Evolutionary conservation across 2,113 vertebrate species (phyloP).

Genomic region (Gavialis gangeticus): DNA sequence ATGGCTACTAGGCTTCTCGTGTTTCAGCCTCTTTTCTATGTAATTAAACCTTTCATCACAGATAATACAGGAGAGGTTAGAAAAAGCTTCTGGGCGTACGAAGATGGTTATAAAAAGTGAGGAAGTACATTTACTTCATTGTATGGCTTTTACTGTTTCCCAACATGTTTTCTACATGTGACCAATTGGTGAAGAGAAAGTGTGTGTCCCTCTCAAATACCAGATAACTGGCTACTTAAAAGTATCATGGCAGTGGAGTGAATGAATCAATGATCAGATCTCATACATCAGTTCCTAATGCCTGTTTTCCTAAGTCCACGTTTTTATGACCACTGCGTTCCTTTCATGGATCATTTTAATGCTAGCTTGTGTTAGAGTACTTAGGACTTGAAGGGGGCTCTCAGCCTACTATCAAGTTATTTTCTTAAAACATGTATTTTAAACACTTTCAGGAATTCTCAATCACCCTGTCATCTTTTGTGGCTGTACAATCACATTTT

Average conservation of each 20-base stretch:
- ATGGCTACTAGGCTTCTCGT: constrained; percentile 31
- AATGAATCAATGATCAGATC: not conserved
- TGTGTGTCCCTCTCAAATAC: rapidly evolving
- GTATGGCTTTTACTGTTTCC: not conserved
- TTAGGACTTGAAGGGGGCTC: rapidly evolving
- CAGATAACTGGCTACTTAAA: rapidly evolving
- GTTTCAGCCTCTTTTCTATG: not conserved
- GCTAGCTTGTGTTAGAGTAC: not conserved
- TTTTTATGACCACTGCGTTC: not conserved
- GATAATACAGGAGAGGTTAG: not conserved
- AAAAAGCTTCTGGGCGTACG: not conserved
- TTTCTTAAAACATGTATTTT: not conserved
- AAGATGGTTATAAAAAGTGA: not conserved
- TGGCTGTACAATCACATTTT: no score
- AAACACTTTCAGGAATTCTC: no score
- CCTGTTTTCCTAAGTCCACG: not conserved
- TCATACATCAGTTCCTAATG: not conserved
- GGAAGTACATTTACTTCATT: not conserved
- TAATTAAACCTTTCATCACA: constrained; percentile 1
- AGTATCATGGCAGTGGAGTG: not conserved
- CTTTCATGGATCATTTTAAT: not conserved
- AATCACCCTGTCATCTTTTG: no score
- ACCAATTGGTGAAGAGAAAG: not conserved
- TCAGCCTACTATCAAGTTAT: not conserved
- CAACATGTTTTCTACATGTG: rapidly evolving